phyloP scores from a whole-genome alignment of 2,888 invertebrate species.

The Orchesellides sinensis region DNA sequence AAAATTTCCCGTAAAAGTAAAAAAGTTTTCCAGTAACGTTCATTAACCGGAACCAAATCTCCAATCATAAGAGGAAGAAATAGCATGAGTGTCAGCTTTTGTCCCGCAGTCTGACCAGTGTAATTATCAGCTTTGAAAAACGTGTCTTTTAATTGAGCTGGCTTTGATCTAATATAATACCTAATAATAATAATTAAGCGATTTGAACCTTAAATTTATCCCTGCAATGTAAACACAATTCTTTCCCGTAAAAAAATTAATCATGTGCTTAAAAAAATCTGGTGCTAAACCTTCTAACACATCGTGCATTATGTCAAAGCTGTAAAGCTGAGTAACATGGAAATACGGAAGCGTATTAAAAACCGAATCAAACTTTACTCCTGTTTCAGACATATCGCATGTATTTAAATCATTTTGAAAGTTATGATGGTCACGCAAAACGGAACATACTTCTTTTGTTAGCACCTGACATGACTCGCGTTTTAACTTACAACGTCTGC shows the following conservation, averaged over 20 bases:
- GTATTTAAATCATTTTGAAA: not conserved
- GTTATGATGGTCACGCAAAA: not conserved
- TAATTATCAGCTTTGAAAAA: not conserved
- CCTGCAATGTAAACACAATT: too few relatives aligned
- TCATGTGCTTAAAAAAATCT: not conserved
- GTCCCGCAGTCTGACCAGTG: conserved; percentile 25
- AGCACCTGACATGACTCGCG: not conserved
- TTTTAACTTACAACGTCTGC: conserved; percentile 40
- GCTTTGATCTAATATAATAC: too few relatives aligned
- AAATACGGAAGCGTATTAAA: not conserved
- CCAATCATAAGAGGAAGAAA: conserved; percentile 29
- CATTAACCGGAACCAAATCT: not conserved
- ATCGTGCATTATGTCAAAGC: not conserved
- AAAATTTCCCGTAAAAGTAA: conserved; percentile 26
- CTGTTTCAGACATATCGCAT: not conserved
- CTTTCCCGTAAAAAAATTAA: not conserved
- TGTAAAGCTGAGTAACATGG: not conserved
- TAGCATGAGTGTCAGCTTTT: conserved; percentile 30
- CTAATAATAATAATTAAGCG: too few relatives aligned
- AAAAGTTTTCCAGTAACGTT: conserved; percentile 30
- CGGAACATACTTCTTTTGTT: not conserved
- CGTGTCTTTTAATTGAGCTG: too few relatives aligned
- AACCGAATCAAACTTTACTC: not conserved
- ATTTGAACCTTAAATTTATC: too few relatives aligned
- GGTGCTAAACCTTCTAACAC: not conserved